Conservation (phyloP, 2,888 invertebrate genomes). For the Barypeithes pellucidus region DNA sequence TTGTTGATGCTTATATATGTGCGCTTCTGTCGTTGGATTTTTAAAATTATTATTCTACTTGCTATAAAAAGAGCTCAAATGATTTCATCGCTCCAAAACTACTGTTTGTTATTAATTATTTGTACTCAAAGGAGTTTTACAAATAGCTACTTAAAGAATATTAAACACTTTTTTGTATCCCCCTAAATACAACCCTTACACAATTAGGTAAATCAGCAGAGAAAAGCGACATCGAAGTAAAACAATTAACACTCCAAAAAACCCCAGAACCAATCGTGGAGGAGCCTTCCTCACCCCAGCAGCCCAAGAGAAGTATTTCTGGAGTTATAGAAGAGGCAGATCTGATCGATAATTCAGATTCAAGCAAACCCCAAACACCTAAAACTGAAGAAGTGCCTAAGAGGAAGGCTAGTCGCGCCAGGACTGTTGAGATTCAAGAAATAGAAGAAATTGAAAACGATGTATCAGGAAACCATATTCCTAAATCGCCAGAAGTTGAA, state of each 20-base stretch:
- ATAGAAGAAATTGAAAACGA: slow-evolving; percentile 61
- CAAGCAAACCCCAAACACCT: slow-evolving; percentile 49
- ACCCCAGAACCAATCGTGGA: slow-evolving; percentile 62
- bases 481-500: slow-evolving; percentile 38
- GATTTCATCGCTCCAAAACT: not conserved
- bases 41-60: not conserved
- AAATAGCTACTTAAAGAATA: no score
- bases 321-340: slow-evolving; percentile 60
- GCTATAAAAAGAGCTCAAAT: not conserved
- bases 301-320: slow-evolving; percentile 51
- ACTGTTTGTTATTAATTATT: not conserved
- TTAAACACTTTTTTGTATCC: not conserved
- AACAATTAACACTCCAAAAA: slow-evolving; percentile 52
- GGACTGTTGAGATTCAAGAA: slow-evolving; percentile 63
- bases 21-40: slow-evolving; percentile 39
- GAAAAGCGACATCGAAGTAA: slow-evolving; percentile 61
- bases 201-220: slow-evolving; percentile 59
- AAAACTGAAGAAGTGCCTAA: slow-evolving; percentile 54
- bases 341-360: slow-evolving; percentile 55
- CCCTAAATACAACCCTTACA: slow-evolving; percentile 45
- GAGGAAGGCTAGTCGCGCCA: slow-evolving; percentile 58
- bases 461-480: slow-evolving; percentile 34
- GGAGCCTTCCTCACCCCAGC: slow-evolving; percentile 61
- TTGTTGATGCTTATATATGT: slow-evolving; percentile 38
- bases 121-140: not conserved